A percentile compares a stretch with the other conserved stretches of the same genome.
Evolutionary conservation across 2,113 vertebrate species (phyloP).

Genomic region (Alethe diademata): DNA sequence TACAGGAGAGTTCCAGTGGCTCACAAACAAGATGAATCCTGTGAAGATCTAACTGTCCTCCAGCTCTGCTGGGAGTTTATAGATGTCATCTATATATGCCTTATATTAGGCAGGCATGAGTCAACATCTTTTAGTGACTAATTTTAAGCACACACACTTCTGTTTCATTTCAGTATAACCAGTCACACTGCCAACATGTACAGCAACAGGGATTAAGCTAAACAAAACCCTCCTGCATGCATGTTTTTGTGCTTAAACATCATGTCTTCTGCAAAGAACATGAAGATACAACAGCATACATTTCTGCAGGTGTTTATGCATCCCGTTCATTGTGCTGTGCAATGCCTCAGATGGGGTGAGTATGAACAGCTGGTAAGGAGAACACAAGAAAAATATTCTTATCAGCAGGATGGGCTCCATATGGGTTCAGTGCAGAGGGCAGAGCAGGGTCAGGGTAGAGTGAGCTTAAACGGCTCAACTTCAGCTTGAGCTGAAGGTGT

Average conservation of each 20-base stretch:
- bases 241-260: not conserved
- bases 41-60: not conserved
- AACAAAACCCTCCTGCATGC: not conserved
- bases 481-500: not conserved
- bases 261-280: not conserved
- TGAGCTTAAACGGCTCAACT: not conserved
- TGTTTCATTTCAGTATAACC: not conserved
- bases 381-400: not conserved
- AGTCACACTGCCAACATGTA: not conserved
- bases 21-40: not conserved
- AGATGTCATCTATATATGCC: not conserved
- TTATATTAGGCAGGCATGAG: not conserved
- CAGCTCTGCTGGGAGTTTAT: not conserved
- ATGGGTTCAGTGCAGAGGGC: not conserved
- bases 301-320: not conserved
- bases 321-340: not conserved
- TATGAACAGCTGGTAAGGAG: not conserved
- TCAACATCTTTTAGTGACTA: not conserved
- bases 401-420: not conserved
- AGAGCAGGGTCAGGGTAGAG: not conserved
- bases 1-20: not conserved
- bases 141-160: not conserved
- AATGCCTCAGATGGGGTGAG: not conserved
- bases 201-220: not conserved
- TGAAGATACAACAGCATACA: not conserved